phyloP scores from a whole-genome alignment of 2,797 vertebrate species.

The Mormyrops boulengeri region DNA sequence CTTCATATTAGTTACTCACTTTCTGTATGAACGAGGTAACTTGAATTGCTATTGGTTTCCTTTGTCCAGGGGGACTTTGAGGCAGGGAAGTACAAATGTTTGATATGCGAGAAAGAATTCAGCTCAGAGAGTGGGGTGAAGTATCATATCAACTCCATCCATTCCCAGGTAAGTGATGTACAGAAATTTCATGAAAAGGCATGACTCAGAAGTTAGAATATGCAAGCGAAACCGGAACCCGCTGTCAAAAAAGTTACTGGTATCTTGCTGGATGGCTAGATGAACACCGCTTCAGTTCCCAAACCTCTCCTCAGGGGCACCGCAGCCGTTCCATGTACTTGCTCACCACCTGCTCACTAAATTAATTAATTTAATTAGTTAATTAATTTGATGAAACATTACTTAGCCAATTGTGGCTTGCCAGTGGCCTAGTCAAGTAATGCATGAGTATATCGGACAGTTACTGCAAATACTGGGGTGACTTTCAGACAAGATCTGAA shows the following conservation, averaged over 20 bases:
- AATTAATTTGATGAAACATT: background rate
- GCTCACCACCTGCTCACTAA: background rate
- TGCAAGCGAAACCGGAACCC: background rate
- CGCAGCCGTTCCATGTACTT: background rate
- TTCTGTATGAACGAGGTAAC: background rate
- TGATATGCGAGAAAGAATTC: conserved; percentile 89
- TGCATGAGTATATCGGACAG: background rate
- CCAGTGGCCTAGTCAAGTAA: background rate
- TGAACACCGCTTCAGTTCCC: background rate
- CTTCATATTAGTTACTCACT: background rate
- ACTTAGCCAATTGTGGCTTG: background rate
- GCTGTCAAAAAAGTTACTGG: background rate
- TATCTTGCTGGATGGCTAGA: background rate
- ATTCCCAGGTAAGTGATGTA: conserved; percentile 72
- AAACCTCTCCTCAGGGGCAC: background rate
- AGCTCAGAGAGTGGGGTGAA: conserved; percentile 92
- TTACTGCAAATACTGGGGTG: background rate
- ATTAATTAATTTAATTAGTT: background rate
- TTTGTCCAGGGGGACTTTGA: conserved; percentile 80
- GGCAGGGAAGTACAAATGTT: conserved; percentile 86
- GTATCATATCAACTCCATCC: conserved; percentile 91
- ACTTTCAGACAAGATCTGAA: background rate
- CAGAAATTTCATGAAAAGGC: background rate
- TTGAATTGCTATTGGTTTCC: conserved; percentile 19
- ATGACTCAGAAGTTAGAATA: background rate